Percentiles rank a stretch among this genome's conserved stretches.
phyloP scores from a whole-genome alignment of 2,113 vertebrate species.

The Calypte anna region DNA sequence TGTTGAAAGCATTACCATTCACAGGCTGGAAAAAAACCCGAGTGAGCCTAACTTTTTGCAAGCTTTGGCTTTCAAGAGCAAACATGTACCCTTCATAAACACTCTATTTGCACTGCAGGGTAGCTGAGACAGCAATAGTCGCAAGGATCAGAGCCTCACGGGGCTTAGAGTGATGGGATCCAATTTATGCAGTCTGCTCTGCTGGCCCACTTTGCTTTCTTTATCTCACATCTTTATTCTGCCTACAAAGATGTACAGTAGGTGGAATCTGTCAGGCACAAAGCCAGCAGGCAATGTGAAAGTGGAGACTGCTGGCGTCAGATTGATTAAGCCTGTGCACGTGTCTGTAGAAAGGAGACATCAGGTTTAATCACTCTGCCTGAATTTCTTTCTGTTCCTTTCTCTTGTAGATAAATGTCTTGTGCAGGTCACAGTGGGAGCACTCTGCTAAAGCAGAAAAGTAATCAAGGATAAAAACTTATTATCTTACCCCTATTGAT shows the following conservation, averaged over 20 bases:
- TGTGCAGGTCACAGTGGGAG: not conserved
- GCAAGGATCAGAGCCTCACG: not conserved
- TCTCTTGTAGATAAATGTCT: constrained; percentile 11
- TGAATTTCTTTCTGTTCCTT: constrained; percentile 37
- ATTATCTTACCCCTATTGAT: not conserved
- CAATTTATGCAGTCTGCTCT: constrained; percentile 58
- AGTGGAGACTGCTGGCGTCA: constrained; percentile 74
- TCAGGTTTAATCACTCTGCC: constrained; percentile 72
- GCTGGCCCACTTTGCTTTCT: constrained; percentile 51
- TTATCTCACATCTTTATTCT: constrained; percentile 72
- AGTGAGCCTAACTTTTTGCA: not conserved
- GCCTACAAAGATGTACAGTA: constrained; percentile 35
- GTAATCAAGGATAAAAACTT: not conserved
- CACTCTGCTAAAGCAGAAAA: not conserved
- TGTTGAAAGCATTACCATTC: constrained; percentile 32
- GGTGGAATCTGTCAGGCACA: constrained; percentile 76
- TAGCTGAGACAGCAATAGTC: not conserved
- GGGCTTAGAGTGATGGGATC: constrained; percentile 10
- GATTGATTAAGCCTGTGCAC: constrained; percentile 82
- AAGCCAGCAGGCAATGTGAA: constrained; percentile 75
- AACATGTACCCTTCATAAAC: not conserved
- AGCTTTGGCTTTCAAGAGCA: constrained; percentile 8
- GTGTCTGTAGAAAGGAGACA: constrained; percentile 80
- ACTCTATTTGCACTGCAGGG: constrained; percentile 24
- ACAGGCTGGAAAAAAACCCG: not conserved